Evolutionary conservation across 2,888 invertebrate genomes (phyloP).

Genomic region (Meta bourneti): DNA sequence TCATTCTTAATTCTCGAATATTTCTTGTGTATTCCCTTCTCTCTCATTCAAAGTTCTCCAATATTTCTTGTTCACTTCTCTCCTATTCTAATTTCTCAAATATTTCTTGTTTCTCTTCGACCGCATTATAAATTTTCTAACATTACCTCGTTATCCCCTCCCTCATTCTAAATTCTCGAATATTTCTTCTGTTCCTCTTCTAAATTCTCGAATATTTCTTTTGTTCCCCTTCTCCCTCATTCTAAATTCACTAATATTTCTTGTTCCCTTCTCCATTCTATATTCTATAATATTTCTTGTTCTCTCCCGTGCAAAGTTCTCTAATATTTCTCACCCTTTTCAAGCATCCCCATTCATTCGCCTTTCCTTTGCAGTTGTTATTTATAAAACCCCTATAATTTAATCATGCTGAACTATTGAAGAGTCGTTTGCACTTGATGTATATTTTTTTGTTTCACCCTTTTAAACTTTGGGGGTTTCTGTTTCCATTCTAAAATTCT

Average conservation of each 20-base stretch:
- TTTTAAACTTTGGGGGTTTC: background rate
- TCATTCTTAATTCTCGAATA: background rate
- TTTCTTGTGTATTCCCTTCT: background rate
- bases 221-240: too few species aligned
- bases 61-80: background rate
- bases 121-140: background rate
- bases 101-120: background rate
- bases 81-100: background rate
- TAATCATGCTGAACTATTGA: conserved; percentile 51
- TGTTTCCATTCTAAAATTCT: background rate
- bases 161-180: background rate
- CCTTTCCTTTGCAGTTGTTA: conserved; percentile 10
- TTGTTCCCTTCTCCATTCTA: background rate
- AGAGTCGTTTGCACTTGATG: conserved; percentile 23
- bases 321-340: background rate
- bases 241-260: background rate
- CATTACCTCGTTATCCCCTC: background rate
- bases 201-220: background rate
- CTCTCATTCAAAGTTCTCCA: background rate
- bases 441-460: background rate
- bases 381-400: conserved; percentile 47
- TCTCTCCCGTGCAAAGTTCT: background rate
- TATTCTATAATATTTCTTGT: too few species aligned
- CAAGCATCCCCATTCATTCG: background rate
- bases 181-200: background rate